Evolutionary conservation across 2,888 invertebrate species (phyloP).

Genomic region (Cheilosia urbana): DNA sequence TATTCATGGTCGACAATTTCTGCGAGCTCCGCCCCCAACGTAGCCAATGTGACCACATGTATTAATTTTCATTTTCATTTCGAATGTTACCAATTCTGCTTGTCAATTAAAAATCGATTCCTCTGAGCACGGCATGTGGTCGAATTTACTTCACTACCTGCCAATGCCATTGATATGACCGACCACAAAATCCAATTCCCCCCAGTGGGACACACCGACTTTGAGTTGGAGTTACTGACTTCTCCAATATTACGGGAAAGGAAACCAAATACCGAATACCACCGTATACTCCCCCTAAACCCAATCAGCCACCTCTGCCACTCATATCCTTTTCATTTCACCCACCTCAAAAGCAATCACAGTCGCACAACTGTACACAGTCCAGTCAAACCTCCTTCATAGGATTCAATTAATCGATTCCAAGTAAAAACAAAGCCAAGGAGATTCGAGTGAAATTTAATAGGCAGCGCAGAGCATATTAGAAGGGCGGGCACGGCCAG

Average conservation of each 20-base stretch:
- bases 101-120: conserved; percentile 58
- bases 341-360: conserved; percentile 65
- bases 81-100: conserved; percentile 14
- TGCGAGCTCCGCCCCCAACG: neutral
- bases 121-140: conserved; percentile 50
- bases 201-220: conserved; percentile 7
- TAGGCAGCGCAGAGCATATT: conserved; percentile 57
- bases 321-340: conserved; percentile 69
- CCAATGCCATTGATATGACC: conserved; percentile 43
- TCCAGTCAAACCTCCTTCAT: conserved; percentile 31
- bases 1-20: no score
- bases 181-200: conserved; percentile 65
- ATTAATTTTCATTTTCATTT: conserved; percentile 13
- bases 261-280: neutral
- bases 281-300: neutral
- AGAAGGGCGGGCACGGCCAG: neutral
- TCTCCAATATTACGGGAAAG: conserved; percentile 34
- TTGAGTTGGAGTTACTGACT: conserved; percentile 7
- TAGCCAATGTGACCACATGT: neutral
- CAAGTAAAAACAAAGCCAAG: conserved; percentile 66
- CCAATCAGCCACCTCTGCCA: conserved; percentile 59
- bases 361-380: conserved; percentile 33
- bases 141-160: conserved; percentile 52
- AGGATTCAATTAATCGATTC: conserved; percentile 69
- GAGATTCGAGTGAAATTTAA: conserved; percentile 68